Percentiles rank a stretch among this genome's conserved stretches.
Evolutionary conservation across 1,140 invertebrate species (phyloP).

Genomic region (Caerostris darwini): DNA sequence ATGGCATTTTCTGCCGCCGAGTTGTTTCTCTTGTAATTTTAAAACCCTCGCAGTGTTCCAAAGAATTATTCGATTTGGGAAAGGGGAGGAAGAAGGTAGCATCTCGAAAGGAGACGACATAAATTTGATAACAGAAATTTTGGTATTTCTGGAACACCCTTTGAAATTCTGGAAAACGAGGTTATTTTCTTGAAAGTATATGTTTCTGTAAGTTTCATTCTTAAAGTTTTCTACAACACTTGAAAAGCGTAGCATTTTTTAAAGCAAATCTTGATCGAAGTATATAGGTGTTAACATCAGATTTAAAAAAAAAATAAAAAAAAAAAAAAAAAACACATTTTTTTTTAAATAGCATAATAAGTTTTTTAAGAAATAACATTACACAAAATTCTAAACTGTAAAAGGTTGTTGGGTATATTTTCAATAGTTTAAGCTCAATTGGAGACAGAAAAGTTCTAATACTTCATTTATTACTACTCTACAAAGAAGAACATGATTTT

Average conservation of each 20-base stretch:
- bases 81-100: background rate
- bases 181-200: conserved; percentile 21
- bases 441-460: no score
- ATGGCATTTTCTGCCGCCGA: background rate
- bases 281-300: no score
- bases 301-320: no score
- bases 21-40: conserved; percentile 33
- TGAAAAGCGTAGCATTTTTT: background rate
- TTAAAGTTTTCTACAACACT: background rate
- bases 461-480: no score
- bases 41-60: background rate
- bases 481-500: no score
- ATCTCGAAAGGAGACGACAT: background rate
- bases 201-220: background rate
- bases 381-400: no score
- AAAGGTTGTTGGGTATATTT: no score
- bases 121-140: conserved; percentile 2
- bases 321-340: no score
- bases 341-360: no score
- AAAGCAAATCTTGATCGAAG: background rate
- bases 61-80: conserved; percentile 50
- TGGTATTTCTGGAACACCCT: conserved; percentile 24
- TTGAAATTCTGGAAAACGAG: conserved; percentile 49
- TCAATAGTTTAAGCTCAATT: no score
- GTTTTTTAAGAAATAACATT: no score